Evolutionary conservation across 2,888 invertebrate species (phyloP).

Genomic region (Caenorhabditis imperialis): DNA sequence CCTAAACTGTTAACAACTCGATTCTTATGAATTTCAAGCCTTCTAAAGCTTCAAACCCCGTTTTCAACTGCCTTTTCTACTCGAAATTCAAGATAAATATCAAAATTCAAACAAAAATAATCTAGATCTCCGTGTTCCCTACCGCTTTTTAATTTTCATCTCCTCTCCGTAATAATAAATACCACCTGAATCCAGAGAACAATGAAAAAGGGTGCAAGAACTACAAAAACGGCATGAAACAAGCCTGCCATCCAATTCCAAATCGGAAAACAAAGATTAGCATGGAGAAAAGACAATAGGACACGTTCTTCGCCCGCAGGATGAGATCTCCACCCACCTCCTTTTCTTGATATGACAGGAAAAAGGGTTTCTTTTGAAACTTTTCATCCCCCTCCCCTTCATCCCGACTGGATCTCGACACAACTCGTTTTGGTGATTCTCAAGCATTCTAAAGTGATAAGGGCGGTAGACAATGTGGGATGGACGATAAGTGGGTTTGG

Average conservation of each 20-base stretch:
- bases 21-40: too few species aligned
- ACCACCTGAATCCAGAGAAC: slow-evolving; percentile 4
- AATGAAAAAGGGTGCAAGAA: background rate
- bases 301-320: slow-evolving; percentile 29
- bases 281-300: slow-evolving; percentile 25
- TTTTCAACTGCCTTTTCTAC: too few species aligned
- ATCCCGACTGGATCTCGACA: slow-evolving; percentile 37
- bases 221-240: too few species aligned
- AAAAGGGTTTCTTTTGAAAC: slow-evolving; percentile 39
- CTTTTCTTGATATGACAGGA: too few species aligned
- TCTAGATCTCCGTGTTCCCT: too few species aligned
- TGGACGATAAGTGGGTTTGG: slow-evolving; percentile 24
- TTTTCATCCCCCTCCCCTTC: background rate
- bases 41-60: too few species aligned
- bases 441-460: slow-evolving; percentile 34
- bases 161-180: slow-evolving; percentile 17
- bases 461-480: slow-evolving; percentile 31
- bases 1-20: too few species aligned
- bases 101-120: too few species aligned
- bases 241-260: too few species aligned
- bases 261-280: slow-evolving; percentile 1
- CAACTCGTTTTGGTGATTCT: slow-evolving; percentile 25
- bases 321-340: too few species aligned
- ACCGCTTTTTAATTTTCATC: too few species aligned
- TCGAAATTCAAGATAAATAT: too few species aligned